Evolutionary conservation across 2,888 invertebrate species (phyloP), one percentile per base, ranked within the genome.

Genomic region (Scelioninae gen. 1): DNA sequence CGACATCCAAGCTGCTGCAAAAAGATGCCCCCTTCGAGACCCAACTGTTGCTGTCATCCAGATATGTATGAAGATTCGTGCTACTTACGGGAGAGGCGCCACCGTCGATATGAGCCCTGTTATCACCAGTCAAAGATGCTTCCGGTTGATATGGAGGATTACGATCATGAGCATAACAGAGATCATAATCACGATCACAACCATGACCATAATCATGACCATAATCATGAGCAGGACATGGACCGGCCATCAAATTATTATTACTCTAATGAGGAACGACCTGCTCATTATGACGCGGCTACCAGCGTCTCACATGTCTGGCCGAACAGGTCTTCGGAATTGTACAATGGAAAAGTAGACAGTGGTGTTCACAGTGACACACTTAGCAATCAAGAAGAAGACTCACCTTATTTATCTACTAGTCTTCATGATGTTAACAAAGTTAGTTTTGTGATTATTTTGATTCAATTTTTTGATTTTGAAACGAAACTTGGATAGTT

Each of bases 331-430:
- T 56, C 58, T 5, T 63, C 78, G 10, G 58, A 31, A 15, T 7
- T 75, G 13, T 72, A 34, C 23, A 79, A 74, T 47, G 72, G 66
- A 32, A 80, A 80, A 56, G 15, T 62, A 0, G 80, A 74, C 23
- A 80, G 74, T 43, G 68, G 68, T 10, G 68, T 75, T 13, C 62
- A 62, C 40, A 80, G 74, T 13, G 80, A 80, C 16, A 45, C 51
- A 31, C 51, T 66, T 5, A 79, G 79, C 29, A 72, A 79, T 53
- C 72, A 72, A 0, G 79, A 58, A 0, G 79, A 79, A 0, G 65
- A 65, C 6, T 16, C 29, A 6, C 47, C 65, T 9, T 78, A 56
- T 11, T 10, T 38, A 11, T 32, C 34, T 9, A 15, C 10, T 15
- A 7, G 38, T 6, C 31, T 47, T 23, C 63, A 23, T 15, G 76